Evolutionary conservation across 2,797 vertebrate genomes (phyloP), one percentile per base, ranked within the genome.

Genomic region (Agapornis canus): DNA sequence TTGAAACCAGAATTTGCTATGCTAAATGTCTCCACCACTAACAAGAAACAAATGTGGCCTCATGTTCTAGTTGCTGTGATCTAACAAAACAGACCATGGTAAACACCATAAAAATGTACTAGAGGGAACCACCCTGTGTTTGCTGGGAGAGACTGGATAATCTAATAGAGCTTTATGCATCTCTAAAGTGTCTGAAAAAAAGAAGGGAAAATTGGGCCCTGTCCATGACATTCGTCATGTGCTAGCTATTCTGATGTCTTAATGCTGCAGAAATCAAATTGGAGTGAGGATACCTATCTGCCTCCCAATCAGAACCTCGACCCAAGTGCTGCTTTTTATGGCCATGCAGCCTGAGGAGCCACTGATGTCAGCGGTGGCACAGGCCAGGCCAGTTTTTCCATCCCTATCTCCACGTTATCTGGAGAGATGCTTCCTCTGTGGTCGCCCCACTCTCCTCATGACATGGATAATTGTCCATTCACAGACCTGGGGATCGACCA

Each of bases 81-180:
- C 95, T 95, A 96, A 94, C 92, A 96, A 96, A 97, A 97, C 96
- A 96, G 95, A 96, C 94, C 92, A 72, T 92, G 92, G 94, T 96
- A 95, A 97, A 97, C 96, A 97, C 95, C 92, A 90, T 92, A 96
- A 97, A 96, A 97, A 96, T 94, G 95, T 96, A 94, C 96, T 96
- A 94, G 65, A 96, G 92, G 92, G 94, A 96, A 96, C 94, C 95
- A 96, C 94, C 95, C 95, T 92, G 65, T 76, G 87, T 96, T 95
- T 96, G 96, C 95, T 95, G 89, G 89, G 94, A 94, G 96, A 96
- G 93, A 95, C 86, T 79, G 94, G 82, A 92, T 95, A 94, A 95
- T 96, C 95, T 88, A 96, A 95, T 39, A 91, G 91, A 85, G 66
- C 35, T 97, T 96, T 86, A 96, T 95, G 85, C 94, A 95, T 95